Base-by-base conservation (phyloP, 1,140 invertebrate species). In the Lethrus apterus region DNA sequence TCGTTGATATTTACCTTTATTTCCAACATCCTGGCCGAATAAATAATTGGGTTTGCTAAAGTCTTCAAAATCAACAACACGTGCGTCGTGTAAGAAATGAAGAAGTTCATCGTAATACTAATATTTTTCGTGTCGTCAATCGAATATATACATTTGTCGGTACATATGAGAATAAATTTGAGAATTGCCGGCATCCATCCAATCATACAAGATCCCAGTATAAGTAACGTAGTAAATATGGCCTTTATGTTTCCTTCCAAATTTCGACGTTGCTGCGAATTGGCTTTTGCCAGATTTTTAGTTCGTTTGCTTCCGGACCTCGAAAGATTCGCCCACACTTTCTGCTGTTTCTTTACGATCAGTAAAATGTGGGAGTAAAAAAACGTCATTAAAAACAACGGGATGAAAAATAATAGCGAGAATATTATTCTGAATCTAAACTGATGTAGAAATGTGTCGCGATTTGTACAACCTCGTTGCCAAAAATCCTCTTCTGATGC, bases 41-140 rank as follows among this genome's bases (percentile, higher is more conserved):
- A 85, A 26, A 84, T 83, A 31, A 84, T 77, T 0, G 81, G 81
- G 63, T 84, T 81, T 18, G 75, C 68, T 5, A 81, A 55, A 13
- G 78, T 76, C 56, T 84, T 84, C 10, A 80, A 55, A 7, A 83
- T 72, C 10, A 83, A 62, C 4, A 84, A 63, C 4, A 65, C 61
- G 54, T 78, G 75, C 51, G 15, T 66, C 26, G n/a, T 50, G 35
- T 21, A 58, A 14, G 14, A 62, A 18, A 7, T 46, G 34, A 45
- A 50, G 35, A 51, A 61, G 19, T 41, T 41, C 0, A 13, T 10
- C 3, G n/a, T 7, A 11, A 41, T 41, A 5, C 38, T 23, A 7
- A 41, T 41, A 17, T 18, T 21, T n/a, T 20, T 13, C 2, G 18
- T 20, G 29, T 41, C 23, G 9, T 41, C 38, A 7, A 11, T n/a